These are phyloP conservation scores for Drosophila bocki DNA, from an alignment of 1,140 invertebrate species.

Conservation along the genomic window DNA sequence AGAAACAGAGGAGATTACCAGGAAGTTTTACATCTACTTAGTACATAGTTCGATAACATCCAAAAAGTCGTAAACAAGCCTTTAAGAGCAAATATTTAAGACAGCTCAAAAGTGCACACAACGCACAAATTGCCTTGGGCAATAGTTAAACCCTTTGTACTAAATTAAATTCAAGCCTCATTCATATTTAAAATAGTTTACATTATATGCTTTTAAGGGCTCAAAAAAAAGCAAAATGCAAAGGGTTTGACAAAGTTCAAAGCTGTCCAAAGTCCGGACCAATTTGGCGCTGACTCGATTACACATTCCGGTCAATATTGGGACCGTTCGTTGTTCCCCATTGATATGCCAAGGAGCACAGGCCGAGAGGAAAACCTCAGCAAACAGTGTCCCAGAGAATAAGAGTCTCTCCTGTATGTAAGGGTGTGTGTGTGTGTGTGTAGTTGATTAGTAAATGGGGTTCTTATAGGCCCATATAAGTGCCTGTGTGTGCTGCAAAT, in stretches of 20 bases:
- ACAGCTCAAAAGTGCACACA: neutral
- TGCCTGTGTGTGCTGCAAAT: conserved; percentile 51
- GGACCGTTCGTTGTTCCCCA: conserved; percentile 11
- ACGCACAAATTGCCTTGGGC: conserved; percentile 11
- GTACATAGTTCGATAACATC: no score
- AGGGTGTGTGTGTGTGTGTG: conserved; percentile 19
- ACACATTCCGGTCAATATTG: conserved; percentile 57
- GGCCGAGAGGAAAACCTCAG: conserved; percentile 48
- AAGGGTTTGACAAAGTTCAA: conserved; percentile 43
- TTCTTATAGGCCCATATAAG: conserved; percentile 22
- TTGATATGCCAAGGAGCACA: conserved; percentile 65
- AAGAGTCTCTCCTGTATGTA: neutral
- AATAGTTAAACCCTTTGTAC: neutral
- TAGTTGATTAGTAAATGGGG: conserved; percentile 48
- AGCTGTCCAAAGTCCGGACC: conserved; percentile 12
- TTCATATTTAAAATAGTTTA: conserved; percentile 42
- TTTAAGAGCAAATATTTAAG: neutral
- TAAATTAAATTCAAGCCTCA: conserved; percentile 20
- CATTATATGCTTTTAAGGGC: conserved; percentile 23
- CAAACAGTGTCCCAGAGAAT: conserved; percentile 51
- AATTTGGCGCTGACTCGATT: conserved; percentile 35
- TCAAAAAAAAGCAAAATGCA: neutral
- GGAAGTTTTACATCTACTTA: neutral
- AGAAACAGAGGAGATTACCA: neutral
- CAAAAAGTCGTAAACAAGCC: no score